These are phyloP conservation scores for Hemiprocne comata DNA, from an alignment of 2,113 vertebrate genomes.

Conservation along the genomic window DNA sequence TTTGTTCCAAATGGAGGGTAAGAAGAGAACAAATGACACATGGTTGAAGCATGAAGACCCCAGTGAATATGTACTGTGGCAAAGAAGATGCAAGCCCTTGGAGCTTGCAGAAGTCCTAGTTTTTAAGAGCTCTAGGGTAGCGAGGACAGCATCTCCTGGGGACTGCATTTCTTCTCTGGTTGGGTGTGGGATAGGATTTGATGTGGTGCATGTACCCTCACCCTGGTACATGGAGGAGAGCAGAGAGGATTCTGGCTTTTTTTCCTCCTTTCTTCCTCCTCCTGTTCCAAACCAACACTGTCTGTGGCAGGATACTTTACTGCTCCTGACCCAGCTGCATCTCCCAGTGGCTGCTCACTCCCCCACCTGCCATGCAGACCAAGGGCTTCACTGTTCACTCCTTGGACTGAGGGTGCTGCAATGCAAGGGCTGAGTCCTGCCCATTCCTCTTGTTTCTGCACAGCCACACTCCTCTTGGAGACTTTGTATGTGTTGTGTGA, in stretches of 20 bases:
- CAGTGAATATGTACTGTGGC: fast-evolving
- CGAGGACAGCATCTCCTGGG: background rate
- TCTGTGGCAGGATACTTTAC: background rate
- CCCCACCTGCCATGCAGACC: background rate
- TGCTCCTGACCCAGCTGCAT: background rate
- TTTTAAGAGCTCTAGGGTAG: background rate
- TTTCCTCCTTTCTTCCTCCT: background rate
- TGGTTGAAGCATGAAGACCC: background rate
- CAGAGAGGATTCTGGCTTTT: background rate
- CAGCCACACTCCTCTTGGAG: background rate
- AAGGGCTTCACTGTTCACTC: background rate
- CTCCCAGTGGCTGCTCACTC: fast-evolving
- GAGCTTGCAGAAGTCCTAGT: background rate
- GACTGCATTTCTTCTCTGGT: background rate
- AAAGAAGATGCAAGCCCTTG: background rate
- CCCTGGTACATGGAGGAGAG: background rate
- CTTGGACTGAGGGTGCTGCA: fast-evolving
- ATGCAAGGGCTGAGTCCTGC: background rate
- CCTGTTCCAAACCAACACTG: background rate
- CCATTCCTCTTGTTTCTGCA: background rate
- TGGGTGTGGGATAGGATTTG: background rate
- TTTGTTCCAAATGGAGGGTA: background rate
- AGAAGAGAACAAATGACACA: background rate
- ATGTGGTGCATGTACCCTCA: background rate
- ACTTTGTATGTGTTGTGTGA: background rate